Conservation (phyloP, 2,113 vertebrate species). For the Onychorhynchus coronatus region DNA sequence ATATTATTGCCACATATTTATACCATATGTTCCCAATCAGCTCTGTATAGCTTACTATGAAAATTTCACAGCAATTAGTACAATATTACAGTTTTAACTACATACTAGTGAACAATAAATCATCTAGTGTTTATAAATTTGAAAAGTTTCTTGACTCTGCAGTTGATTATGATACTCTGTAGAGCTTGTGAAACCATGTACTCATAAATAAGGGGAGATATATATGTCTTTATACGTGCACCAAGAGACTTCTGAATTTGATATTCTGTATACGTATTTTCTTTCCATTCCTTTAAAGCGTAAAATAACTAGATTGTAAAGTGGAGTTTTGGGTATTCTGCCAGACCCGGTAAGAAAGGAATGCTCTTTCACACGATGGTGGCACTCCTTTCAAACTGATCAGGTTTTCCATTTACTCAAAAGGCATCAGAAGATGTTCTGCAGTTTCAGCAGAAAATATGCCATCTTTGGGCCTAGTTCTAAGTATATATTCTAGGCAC, state of each 20-base stretch:
- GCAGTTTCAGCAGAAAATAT: not conserved
- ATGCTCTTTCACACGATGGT: not conserved
- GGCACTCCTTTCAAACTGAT: not conserved
- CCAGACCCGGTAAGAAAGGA: not conserved
- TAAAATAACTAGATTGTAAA: not conserved
- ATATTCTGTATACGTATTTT: not conserved
- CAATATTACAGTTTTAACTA: not conserved
- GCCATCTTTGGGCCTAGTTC: not conserved
- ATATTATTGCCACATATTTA: not conserved
- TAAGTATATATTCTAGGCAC: not conserved
- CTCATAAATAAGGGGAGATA: not conserved
- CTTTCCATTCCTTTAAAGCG: not conserved
- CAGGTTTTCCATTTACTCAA: not conserved
- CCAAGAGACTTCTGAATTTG: not conserved
- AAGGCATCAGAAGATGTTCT: not conserved
- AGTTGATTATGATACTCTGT: not conserved
- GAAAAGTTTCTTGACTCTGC: not conserved
- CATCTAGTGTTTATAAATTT: constrained; percentile 7
- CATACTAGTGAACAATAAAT: not conserved
- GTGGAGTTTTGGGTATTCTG: not conserved
- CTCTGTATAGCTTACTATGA: not conserved
- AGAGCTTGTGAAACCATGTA: not conserved
- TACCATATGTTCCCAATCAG: not conserved
- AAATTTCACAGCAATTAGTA: not conserved
- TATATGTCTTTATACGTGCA: not conserved